phyloP scores from a whole-genome alignment of 2,888 invertebrate species.

The Perdita meconis region DNA sequence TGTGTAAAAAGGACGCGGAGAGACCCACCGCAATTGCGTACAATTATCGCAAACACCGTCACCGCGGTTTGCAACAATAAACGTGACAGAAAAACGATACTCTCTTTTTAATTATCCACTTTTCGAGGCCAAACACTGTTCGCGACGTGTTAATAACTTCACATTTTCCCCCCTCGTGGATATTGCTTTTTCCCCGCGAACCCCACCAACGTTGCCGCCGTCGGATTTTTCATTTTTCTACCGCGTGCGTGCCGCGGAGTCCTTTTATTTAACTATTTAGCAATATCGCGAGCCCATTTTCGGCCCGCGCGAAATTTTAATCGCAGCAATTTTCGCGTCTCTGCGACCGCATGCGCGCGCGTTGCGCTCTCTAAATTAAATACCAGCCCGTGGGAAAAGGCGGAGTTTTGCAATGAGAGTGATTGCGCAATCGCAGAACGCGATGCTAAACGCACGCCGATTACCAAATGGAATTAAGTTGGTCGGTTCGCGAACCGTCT shows the following conservation, averaged over 20 bases:
- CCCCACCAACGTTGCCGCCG: no score
- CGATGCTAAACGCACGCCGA: constrained; percentile 48
- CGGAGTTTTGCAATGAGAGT: constrained; percentile 57
- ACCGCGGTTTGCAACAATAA: no score
- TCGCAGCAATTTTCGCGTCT: constrained; percentile 28
- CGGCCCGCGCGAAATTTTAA: constrained; percentile 2
- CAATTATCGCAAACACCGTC: no score
- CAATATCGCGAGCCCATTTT: background rate
- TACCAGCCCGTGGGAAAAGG: constrained; percentile 66
- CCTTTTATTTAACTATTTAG: background rate
- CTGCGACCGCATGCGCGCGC: background rate
- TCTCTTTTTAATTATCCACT: constrained; percentile 2
- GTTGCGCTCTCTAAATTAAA: constrained; percentile 56
- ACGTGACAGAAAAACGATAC: no score
- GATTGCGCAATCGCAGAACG: constrained; percentile 57
- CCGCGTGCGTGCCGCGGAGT: background rate
- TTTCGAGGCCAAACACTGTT: no score
- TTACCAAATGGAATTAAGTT: constrained; percentile 56
- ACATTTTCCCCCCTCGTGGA: background rate
- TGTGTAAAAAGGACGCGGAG: no score
- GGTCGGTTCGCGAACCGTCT: constrained; percentile 35
- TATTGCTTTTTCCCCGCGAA: background rate
- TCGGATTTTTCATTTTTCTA: background rate
- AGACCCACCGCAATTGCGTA: no score
- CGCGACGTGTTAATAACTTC: background rate